Evolutionary conservation across 2,888 invertebrate genomes (phyloP).

Genomic region (Patella caerulea): DNA sequence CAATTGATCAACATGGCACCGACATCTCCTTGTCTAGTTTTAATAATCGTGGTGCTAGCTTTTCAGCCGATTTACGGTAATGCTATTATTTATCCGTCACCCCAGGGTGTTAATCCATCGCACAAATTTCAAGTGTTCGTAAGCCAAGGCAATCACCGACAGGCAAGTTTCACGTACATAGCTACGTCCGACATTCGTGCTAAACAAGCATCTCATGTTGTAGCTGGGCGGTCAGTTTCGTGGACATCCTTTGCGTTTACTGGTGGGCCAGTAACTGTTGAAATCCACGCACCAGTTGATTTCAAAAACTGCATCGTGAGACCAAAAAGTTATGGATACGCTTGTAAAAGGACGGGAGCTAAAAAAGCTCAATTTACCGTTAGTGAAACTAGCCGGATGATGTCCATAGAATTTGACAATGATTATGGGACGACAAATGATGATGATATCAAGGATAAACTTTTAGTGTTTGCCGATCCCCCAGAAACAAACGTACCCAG

Average conservation of each 20-base stretch:
- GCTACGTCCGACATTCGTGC: conserved; percentile 17
- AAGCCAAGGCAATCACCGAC: conserved; percentile 14
- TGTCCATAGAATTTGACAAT: conserved; percentile 37
- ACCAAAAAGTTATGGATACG: conserved; percentile 26
- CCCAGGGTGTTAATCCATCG: conserved; percentile 10
- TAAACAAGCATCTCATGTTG: conserved; percentile 13
- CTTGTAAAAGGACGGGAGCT: conserved; percentile 20
- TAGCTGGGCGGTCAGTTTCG: conserved; percentile 26
- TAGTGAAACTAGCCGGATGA: conserved; percentile 18
- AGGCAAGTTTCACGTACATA: conserved; percentile 22
- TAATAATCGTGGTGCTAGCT: too few relatives aligned
- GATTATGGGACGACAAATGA: conserved; percentile 21
- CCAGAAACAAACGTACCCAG: conserved; percentile 27
- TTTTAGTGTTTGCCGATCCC: conserved; percentile 32
- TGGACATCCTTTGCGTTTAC: conserved; percentile 36
- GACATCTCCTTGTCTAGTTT: too few relatives aligned
- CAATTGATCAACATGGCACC: too few relatives aligned
- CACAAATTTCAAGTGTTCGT: conserved; percentile 18
- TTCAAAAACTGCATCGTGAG: conserved; percentile 31
- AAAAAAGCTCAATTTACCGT: conserved; percentile 30
- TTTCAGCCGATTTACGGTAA: not conserved
- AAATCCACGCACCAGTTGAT: conserved; percentile 28
- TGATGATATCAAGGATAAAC: conserved; percentile 31
- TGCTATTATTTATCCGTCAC: conserved; percentile 11
- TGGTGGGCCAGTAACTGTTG: conserved; percentile 22